phyloP scores from a whole-genome alignment of 1,140 invertebrate genomes.

The Armadillidium nasatum region DNA sequence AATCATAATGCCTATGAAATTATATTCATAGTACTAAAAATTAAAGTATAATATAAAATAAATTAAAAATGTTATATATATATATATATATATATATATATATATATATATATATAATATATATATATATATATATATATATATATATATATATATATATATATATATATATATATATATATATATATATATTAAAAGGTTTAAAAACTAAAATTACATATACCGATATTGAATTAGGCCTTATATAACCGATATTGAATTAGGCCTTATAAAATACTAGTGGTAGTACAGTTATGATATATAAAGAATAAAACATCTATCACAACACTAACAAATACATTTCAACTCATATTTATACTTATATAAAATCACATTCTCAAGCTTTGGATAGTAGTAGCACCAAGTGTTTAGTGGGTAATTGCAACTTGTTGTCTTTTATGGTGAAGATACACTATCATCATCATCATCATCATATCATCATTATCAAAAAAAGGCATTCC shows the following conservation, averaged over 20 bases:
- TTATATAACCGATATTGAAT: background rate
- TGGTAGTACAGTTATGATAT: background rate
- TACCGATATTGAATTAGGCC: background rate
- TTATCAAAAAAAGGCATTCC: too few species aligned
- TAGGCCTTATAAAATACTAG: constrained; percentile 1
- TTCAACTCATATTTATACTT: background rate
- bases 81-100: background rate
- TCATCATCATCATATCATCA: background rate
- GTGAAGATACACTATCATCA: constrained; percentile 7
- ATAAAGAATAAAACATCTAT: constrained; percentile 5
- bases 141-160: constrained; percentile 5
- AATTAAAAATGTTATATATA: too few species aligned
- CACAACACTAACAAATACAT: constrained; percentile 7
- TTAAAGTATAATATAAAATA: too few species aligned
- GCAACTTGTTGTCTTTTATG: constrained; percentile 9
- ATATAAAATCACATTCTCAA: background rate
- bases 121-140: constrained; percentile 12
- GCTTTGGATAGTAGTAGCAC: constrained; percentile 1
- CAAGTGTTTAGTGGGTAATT: background rate
- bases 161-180: constrained; percentile 21
- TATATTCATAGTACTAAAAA: background rate
- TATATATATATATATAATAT: background rate
- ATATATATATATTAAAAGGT: background rate
- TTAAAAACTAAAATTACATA: background rate
- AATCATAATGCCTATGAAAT: background rate